phyloP scores from a whole-genome alignment of 2,113 vertebrate species.

The Spermophilus dauricus region DNA sequence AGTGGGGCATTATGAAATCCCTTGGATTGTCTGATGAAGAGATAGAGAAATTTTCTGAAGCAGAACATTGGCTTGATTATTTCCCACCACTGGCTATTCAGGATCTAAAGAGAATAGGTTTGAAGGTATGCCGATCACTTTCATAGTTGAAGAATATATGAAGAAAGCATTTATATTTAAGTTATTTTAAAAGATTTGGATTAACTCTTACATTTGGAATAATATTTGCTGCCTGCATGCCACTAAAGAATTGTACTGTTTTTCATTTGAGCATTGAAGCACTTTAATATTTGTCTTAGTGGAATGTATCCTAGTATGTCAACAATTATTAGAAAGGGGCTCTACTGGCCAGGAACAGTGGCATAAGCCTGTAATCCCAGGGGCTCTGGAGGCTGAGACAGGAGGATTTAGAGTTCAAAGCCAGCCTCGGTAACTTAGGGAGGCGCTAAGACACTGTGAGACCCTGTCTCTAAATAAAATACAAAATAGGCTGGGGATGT shows the following conservation, averaged over 20 bases:
- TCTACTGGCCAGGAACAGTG: neutral
- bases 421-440: too few species aligned
- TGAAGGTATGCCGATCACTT: slow-evolving; percentile 91
- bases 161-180: neutral
- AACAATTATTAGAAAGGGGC: slow-evolving; percentile 36
- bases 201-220: slow-evolving; percentile 45
- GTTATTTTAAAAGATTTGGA: neutral
- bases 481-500: too few species aligned
- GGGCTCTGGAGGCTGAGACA: too few species aligned
- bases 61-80: slow-evolving; percentile 97
- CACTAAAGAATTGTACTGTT: neutral
- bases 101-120: slow-evolving; percentile 96
- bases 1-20: slow-evolving; percentile 98
- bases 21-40: slow-evolving; percentile 95
- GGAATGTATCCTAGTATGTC: neutral
- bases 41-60: slow-evolving; percentile 93
- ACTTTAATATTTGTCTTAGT: slow-evolving; percentile 32
- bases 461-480: too few species aligned
- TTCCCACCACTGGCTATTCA: slow-evolving; percentile 96
- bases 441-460: too few species aligned
- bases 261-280: neutral
- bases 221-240: neutral
- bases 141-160: neutral
- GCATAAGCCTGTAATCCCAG: too few species aligned
- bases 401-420: too few species aligned